Percentiles rank a stretch among this genome's conserved stretches.
phyloP scores from a whole-genome alignment of 2,113 vertebrate genomes.

The Atlantisia rogersi region DNA sequence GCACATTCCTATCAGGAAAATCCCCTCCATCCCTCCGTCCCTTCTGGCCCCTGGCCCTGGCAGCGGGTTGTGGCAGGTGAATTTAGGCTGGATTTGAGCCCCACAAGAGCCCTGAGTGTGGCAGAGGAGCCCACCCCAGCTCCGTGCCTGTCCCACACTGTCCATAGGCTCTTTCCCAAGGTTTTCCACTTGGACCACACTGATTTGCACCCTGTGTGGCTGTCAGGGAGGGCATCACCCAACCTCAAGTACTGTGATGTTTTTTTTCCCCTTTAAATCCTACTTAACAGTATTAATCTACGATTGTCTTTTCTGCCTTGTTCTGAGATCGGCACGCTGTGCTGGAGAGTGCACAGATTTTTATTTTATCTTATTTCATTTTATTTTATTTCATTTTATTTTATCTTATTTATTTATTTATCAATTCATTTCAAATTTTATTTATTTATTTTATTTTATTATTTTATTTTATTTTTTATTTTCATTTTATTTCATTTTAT shows the following conservation, averaged over 20 bases:
- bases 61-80: neutral
- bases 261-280: neutral
- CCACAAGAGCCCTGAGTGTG: neutral
- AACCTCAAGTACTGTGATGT: neutral
- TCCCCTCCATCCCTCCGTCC: neutral
- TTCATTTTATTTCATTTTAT: too few species aligned
- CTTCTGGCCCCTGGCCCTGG: rapidly evolving
- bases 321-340: neutral
- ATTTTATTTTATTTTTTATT: too few species aligned
- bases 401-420: too few species aligned
- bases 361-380: too few species aligned
- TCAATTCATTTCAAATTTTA: too few species aligned
- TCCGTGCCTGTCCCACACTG: neutral
- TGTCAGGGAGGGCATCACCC: neutral
- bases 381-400: too few species aligned
- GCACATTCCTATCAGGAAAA: neutral
- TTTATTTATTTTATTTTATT: too few species aligned
- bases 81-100: neutral
- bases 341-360: neutral
- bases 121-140: neutral
- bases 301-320: neutral
- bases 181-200: neutral
- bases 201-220: neutral
- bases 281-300: neutral
- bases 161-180: neutral